phyloP scores from a whole-genome alignment of 37 sponge, comb jelly and placozoan genomes.

The Mnemiopsis leidyi region DNA sequence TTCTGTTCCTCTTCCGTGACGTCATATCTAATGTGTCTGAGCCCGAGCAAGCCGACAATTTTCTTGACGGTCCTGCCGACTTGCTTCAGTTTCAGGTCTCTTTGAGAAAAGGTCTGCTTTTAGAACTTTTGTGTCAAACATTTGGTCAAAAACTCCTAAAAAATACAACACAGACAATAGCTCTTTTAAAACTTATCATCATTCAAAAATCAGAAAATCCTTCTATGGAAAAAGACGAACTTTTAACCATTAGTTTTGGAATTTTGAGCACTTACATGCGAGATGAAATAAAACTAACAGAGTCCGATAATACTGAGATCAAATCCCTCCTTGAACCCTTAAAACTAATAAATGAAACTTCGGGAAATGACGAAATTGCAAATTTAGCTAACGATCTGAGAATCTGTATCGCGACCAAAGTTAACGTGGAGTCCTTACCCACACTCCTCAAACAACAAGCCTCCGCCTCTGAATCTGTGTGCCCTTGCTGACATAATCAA shows the following conservation, averaged over 20 bases:
- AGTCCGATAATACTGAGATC: slow-evolving; percentile 13
- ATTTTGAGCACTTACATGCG: slow-evolving; percentile 62
- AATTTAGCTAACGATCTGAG: slow-evolving; percentile 16
- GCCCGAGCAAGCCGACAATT: neutral
- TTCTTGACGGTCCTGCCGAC: neutral
- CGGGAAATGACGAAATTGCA: neutral
- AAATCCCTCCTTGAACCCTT: neutral
- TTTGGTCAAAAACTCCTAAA: slow-evolving; percentile 36
- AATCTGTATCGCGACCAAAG: slow-evolving; percentile 53
- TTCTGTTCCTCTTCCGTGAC: neutral
- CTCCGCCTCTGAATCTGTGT: neutral
- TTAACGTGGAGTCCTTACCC: slow-evolving; percentile 26
- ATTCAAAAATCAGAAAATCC: slow-evolving; percentile 15
- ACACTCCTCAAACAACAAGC: neutral
- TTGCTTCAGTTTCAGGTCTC: slow-evolving; percentile 15
- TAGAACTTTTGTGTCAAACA: neutral
- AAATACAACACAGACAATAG: slow-evolving; percentile 43
- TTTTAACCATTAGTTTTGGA: slow-evolving; percentile 19
- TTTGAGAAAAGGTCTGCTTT: slow-evolving; percentile 12
- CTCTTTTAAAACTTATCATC: slow-evolving; percentile 12
- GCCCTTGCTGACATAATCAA: neutral
- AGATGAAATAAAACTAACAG: slow-evolving; percentile 9
- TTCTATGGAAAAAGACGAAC: neutral
- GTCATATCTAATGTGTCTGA: neutral
- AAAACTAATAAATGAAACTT: neutral